Evolutionary conservation across 2,797 vertebrate species (phyloP).

Genomic region (Cossypha dichroa): DNA sequence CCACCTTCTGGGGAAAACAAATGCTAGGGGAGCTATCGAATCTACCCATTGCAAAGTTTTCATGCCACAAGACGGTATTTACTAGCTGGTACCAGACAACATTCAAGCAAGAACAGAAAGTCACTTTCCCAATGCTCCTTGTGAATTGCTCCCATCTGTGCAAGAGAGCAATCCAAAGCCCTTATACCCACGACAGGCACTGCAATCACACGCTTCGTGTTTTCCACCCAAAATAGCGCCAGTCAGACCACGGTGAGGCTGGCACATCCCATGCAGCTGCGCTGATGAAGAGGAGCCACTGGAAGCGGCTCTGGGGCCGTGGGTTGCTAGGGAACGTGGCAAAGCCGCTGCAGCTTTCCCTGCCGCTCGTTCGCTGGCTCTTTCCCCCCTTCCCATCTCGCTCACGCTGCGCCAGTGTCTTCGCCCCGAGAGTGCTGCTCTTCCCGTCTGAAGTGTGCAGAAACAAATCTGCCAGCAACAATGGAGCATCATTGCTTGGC

Average conservation of each 20-base stretch:
- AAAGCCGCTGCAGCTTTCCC: background rate
- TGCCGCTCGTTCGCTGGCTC: background rate
- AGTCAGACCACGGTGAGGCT: background rate
- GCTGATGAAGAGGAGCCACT: slow-evolving; percentile 21
- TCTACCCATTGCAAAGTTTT: background rate
- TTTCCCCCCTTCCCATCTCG: background rate
- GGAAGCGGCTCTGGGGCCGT: background rate
- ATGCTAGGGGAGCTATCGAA: background rate
- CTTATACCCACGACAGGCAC: slow-evolving; percentile 45
- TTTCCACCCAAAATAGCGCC: slow-evolving; percentile 52
- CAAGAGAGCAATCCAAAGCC: slow-evolving; percentile 63
- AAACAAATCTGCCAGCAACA: slow-evolving; percentile 32
- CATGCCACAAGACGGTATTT: slow-evolving; percentile 38
- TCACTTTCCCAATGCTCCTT: slow-evolving; percentile 28
- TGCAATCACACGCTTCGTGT: slow-evolving; percentile 35
- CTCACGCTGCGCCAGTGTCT: background rate
- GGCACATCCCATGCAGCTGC: slow-evolving; percentile 44
- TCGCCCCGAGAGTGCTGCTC: background rate
- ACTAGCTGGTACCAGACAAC: slow-evolving; percentile 60
- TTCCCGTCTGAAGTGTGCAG: background rate
- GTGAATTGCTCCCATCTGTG: slow-evolving; percentile 65
- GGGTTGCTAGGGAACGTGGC: slow-evolving; percentile 48
- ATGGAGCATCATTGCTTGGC: background rate
- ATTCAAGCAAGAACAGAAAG: slow-evolving; percentile 61
- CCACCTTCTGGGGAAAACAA: background rate